Base-by-base conservation (phyloP, 1,140 invertebrate genomes). In the Reticulitermes speratus region DNA sequence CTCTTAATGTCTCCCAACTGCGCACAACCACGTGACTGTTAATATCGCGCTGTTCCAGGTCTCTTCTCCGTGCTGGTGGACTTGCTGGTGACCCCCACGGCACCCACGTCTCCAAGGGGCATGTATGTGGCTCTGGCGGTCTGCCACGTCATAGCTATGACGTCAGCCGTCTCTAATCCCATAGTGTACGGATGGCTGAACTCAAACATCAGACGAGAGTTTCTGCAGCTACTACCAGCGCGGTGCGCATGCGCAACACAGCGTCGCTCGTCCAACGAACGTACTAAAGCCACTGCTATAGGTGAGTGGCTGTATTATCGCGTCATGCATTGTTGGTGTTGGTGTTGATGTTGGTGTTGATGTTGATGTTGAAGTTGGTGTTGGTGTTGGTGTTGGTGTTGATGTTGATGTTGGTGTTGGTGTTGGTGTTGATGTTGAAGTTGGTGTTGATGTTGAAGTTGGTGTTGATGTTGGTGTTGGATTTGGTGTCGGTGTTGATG, bases 181-280 rank as follows among this genome's bases (percentile, higher is more conserved):
- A 89, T 93, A 69, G 90, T 93, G 45, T 93, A 93, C 89, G 92
- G 92, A 19, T 93, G 92, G 91, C 90, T 93, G 85, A 93, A 93
- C 88, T 90, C 91, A 19, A 92, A 92, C 87, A 89, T 92, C n/a
- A 87, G 91, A 14, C 87, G 89, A 45, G 91, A 92, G 87, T 89
- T 92, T 48, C 44, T 90, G 59, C 89, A 90, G 48, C 86, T 91
- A 38, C 86, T 91, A 19, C 90, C 90, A n/a, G 69, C 65, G 25
- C 52, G 83, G 44, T 87, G 87, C 86, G 65, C 85, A 44, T 32
- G 32, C 30, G 75, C 82, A 9, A 9, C 83, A 3, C 65, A 86
- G 44, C 48, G 75, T 16, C 85, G n/a, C 8, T 75, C 65, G 7
- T 75, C 65, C 65, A 75, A 75, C 65, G 65, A 75, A 2, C 25